phyloP scores from a whole-genome alignment of 2,888 invertebrate species.

The Metallyticus violacea region DNA sequence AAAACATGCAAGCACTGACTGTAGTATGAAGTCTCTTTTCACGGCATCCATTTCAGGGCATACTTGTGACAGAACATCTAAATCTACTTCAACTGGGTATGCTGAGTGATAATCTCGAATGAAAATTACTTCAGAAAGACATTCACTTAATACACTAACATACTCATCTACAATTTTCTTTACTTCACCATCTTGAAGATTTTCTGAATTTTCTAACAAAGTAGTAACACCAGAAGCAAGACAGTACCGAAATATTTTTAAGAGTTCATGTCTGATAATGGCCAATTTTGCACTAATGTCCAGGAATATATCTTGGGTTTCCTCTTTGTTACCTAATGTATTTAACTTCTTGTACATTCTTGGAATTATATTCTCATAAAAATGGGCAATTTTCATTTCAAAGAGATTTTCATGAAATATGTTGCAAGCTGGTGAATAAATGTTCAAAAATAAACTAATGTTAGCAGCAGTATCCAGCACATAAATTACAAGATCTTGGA shows the following conservation, averaged over 20 bases:
- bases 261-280: conserved; percentile 50
- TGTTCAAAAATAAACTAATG: conserved; percentile 64
- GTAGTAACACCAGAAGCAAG: conserved; percentile 44
- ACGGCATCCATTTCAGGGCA: conserved; percentile 58
- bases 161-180: conserved; percentile 45
- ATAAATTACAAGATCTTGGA: conserved; percentile 67
- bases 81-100: conserved; percentile 65
- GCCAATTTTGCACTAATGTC: conserved; percentile 43
- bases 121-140: conserved; percentile 56
- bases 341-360: conserved; percentile 64
- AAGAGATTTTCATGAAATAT: conserved; percentile 59
- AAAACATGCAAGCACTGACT: conserved; percentile 48
- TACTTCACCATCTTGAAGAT: conserved; percentile 39
- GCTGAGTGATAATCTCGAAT: conserved; percentile 66
- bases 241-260: conserved; percentile 49
- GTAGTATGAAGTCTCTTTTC: conserved; percentile 55
- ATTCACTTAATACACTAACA: conserved; percentile 50
- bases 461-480: conserved; percentile 68
- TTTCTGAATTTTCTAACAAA: conserved; percentile 39
- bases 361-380: conserved; percentile 74
- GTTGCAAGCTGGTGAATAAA: conserved; percentile 57
- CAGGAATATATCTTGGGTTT: conserved; percentile 14
- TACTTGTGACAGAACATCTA: conserved; percentile 59
- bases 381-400: conserved; percentile 58
- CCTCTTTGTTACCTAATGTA: conserved; percentile 30